A percentile compares a stretch with the other conserved stretches of the same genome.
phyloP scores from a whole-genome alignment of 2,797 vertebrate species.

The Cygnus olor region DNA sequence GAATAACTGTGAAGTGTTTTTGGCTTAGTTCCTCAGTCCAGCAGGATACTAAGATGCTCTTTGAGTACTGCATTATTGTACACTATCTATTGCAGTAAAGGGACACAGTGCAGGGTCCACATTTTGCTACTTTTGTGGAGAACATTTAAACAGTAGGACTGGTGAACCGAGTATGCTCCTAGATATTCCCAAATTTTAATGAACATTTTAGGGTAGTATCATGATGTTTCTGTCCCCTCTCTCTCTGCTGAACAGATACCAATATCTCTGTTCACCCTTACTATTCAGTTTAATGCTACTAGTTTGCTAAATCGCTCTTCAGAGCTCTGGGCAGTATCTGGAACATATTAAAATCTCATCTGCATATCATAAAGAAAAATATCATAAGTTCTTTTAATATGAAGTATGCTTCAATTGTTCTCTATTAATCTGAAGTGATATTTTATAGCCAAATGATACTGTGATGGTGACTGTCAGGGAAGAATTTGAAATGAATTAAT shows the following conservation, averaged over 20 bases:
- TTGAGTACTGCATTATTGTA: not conserved
- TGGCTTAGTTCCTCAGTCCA: not conserved
- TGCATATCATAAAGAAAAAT: not conserved
- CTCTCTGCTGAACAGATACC: not conserved
- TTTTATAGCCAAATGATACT: not conserved
- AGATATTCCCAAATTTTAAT: not conserved
- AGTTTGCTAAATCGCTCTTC: not conserved
- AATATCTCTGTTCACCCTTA: not conserved
- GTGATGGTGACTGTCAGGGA: not conserved
- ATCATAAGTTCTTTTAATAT: not conserved
- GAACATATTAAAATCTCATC: not conserved
- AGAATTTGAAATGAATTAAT: not conserved
- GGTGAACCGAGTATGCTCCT: not conserved
- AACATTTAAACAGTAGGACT: not conserved
- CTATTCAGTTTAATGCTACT: not conserved
- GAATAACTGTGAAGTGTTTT: not conserved
- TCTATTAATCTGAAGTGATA: not conserved
- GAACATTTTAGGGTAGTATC: not conserved
- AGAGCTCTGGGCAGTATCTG: not conserved
- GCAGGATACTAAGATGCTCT: not conserved
- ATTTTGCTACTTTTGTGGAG: not conserved
- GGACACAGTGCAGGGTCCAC: fast-evolving
- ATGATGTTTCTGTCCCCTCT: not conserved
- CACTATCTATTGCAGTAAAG: not conserved
- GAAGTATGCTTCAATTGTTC: not conserved